Base-by-base conservation (phyloP, 2,113 vertebrate species). In the Tauraco erythrolophus region DNA sequence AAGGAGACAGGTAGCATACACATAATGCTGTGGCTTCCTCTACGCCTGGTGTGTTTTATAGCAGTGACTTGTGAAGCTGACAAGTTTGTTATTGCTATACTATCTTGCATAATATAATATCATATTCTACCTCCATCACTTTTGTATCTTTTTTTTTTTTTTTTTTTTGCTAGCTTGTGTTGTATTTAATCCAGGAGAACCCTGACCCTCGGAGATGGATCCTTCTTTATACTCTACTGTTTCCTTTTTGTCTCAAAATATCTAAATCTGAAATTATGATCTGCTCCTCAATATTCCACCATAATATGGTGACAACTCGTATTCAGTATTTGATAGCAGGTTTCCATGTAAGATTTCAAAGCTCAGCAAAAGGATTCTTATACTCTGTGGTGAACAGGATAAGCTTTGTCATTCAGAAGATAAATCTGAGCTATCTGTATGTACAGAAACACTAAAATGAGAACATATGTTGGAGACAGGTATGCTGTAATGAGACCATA, bases 391-490 rank as follows among this genome's bases (percentile, higher is more conserved):
- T 46, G 57, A 81, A 78, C 77, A 89, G 87, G 85, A 76, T 84
- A 96, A 86, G 45, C 50, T 60, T 77, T 80, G 70, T 80, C 78
- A 72, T 54, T 85, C 54, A n/a, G 62, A 87, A 84, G 78, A 92
- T 54, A 82, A 94, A 96, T 88, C 24, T 92, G 57, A 94, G 54
- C 74, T 94, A 86, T 95, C 94, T 82, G 61, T 45, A 85, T 14
- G 30, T 50, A 86, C 62, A 95, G 89, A 94, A 97, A 84, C 88
- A 94, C 80, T 96, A 92, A 96, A 90, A 90, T 54, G 54, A 95
- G 93, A 96, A 66, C 87, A 96, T 68, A 74, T 92, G 94, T 86
- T 95, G 89, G 70, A 97, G 96, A 97, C 71, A 96, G 83, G 85
- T 96, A 91, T 95, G 82, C 95, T 95, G 92, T 97, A 94, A 94